Base-by-base conservation (phyloP, 2,113 vertebrate species). In the Chaenocephalus aceratus region DNA sequence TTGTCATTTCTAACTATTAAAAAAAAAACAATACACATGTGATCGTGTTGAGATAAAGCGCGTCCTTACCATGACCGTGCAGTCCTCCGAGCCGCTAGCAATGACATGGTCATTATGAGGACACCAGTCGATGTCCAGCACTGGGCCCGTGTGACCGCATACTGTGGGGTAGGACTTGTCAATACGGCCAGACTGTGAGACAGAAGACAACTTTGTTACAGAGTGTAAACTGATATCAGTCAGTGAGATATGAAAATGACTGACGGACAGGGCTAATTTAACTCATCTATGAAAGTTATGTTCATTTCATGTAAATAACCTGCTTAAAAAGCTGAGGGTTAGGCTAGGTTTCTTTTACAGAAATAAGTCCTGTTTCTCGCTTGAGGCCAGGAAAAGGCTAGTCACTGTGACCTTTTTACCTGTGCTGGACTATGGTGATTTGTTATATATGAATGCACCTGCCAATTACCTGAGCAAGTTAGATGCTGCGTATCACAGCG, bases 81-180 rank as follows among this genome's bases (percentile, higher is more conserved):
- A 99, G 91, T 99, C 98, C 93, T 99, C 98, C 0, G 98, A 99
- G 67, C 97, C 98, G 0, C 98, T 99, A 79, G 98, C 98, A 5
- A 99, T 97, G 65, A 99, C 96, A 0, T 95, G 97, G 88, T 99
- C 98, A 0, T 99, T 98, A 61, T 99, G 97, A 59, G 97, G 98
- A 90, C 98, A 99, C 98, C 98, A 99, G 63, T 99, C 97, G 18
- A 99, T 97, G 93, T 99, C 98, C 85, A 99, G 93, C 90, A 99
- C 98, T 0, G 97, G 97, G 77, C 97, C 98, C 0, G 97, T 99
- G 93, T 99, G 98, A 26, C 98, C 98, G 52, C 98, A 99, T 26
- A 99, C 98, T 5, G 97, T 98, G 0, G 98, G 98, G 90, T 98
- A 99, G 72, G 96, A 95, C 91, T 93, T 94, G 88, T 94, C 92